Base-by-base conservation (phyloP, 2,113 vertebrate genomes). In the Pipa parva region DNA sequence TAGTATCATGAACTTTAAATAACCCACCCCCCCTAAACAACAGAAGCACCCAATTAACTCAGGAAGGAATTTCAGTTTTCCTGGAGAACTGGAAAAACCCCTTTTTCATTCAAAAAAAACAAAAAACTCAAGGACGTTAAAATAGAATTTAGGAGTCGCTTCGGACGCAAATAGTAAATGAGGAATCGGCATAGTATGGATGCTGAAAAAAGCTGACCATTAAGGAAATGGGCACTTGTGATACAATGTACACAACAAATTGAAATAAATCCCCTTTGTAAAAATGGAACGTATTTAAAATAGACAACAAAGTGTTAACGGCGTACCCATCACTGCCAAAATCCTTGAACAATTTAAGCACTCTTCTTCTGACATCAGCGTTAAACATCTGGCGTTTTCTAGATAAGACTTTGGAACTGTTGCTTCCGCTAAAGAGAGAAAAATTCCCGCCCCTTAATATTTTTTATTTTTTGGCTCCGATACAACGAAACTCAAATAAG, bases 331-430 rank as follows among this genome's bases (percentile, higher is more conserved):
- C 46, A 28, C 15, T 60, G 65, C 65, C 65, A 69, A 31, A 52
- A 69, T 60, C 65, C 65, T 69, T 69, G 65, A 69, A 69, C 63
- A 45, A 4, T 27, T 60, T 39, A 31, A 51, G 31, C 15, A 21
- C 46, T 49, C 21, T 49, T 3, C 46, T 12, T 13, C 37, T 66
- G 63, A 69, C 65, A 69, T 69, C 65, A 60, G 57, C 42, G 24
- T 37, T 28, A 51, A 69, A 69, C 65, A 69, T 69, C 65, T 59
- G 65, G 65, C 50, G 12, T 39, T 51, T 26, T 52, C 57, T 21
- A 60, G 65, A 69, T 69, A 69, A 69, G 57, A 69, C 15, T 39
- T 51, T 51, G 46, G 56, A 59, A 50, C 27, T 31, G 10, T 59
- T 59, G 56, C 56, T 69, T 69, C 65, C 57, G 29, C 56, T 36